Percentiles rank a stretch among this genome's conserved stretches.
Evolutionary conservation across 2,113 vertebrate genomes (phyloP).

Genomic region (Pluvianellus socialis): DNA sequence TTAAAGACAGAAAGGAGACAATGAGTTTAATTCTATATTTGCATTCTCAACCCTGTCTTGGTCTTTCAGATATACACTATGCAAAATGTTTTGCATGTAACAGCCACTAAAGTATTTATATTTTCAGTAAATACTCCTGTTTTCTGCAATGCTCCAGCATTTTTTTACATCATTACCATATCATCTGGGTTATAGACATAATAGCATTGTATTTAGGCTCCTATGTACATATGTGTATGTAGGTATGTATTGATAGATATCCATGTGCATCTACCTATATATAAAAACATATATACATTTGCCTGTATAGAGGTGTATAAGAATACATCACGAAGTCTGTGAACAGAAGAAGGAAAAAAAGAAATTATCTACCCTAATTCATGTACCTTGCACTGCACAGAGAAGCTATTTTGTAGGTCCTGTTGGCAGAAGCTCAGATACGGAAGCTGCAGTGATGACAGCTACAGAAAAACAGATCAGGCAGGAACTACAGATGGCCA

Average conservation of each 20-base stretch:
- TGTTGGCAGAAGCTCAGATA: background rate
- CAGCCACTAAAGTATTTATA: background rate
- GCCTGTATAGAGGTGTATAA: background rate
- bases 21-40: background rate
- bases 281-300: background rate
- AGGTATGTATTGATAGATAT: background rate
- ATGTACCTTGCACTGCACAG: background rate
- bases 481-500: background rate
- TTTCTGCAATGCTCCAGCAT: background rate
- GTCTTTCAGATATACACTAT: background rate
- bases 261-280: background rate
- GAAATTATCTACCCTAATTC: background rate
- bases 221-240: rapidly evolving
- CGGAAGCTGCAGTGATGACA: background rate
- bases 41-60: background rate
- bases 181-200: background rate
- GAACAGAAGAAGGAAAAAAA: background rate
- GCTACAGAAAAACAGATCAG: background rate
- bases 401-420: background rate
- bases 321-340: rapidly evolving
- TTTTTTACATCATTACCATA: background rate
- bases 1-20: background rate
- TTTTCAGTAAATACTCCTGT: background rate
- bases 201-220: background rate
- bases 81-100: background rate